Evolutionary conservation across 2,888 invertebrate species (phyloP), one percentile per base, ranked within the genome.

Genomic region (Macrosiphum euphorbiae): DNA sequence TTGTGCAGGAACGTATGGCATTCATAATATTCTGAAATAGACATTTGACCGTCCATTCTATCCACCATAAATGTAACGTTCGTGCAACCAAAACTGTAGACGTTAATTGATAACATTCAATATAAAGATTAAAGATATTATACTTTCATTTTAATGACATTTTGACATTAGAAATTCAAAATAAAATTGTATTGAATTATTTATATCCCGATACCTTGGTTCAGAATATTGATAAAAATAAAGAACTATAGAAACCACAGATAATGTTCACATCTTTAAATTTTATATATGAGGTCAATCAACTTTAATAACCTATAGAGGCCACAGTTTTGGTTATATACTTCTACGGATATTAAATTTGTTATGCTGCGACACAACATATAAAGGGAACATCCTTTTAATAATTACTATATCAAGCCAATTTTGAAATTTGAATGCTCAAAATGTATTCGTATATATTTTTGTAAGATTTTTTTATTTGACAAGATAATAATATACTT

Each of bases 271-370:
- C 78, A 78, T 78, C 78, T 78, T 78, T 78, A 35, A 7, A 78
- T 78, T 78, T 35, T 78, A 35, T 78, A 35, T 35, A 78, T 78
- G 7, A 78, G 78, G 78, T 78, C 35, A 78, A 78, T 78, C 78
- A 35, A 78, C 35, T 78, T 78, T 78, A 78, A 78, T 35, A 78
- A 41, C 78, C 35, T 78, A 78, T 41, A 35, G 78, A 78, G 78
- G 78, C 78, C 78, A 78, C 35, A 20, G 78, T 78, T 78, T 78
- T 78, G 78, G 78, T 78, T 78, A 35, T 78, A 35, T 78, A 78
- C 78, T 78, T 78, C 78, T 78, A 78, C 78, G 78, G 78, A 78
- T 78, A 78, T 78, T 78, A 78, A 78, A 78, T 78, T 78, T 78
- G 35, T 35, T 78, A 41, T 78, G 35, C 8, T 78, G 78, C 20